Evolutionary conservation across 2,888 invertebrate species (phyloP).

Genomic region (Amitus sp.): DNA sequence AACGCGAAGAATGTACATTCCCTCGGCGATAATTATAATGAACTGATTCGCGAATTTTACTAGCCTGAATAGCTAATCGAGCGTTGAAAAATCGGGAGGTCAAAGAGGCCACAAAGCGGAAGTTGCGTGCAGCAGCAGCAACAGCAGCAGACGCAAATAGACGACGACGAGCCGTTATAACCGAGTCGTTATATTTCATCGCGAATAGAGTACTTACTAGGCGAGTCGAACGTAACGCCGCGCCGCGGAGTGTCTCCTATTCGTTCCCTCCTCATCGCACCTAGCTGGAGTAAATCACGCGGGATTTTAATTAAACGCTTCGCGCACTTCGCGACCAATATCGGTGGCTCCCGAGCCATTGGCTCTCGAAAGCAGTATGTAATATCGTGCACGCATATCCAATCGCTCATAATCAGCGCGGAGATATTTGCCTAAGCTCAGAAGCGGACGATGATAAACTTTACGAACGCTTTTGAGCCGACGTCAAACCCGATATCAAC

Average conservation of each 20-base stretch:
- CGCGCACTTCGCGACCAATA: conserved; percentile 57
- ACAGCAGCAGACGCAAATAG: no score
- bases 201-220: conserved; percentile 57
- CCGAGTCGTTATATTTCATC: conserved; percentile 55
- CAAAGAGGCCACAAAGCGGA: conserved; percentile 46
- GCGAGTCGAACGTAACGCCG: conserved; percentile 53
- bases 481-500: no score
- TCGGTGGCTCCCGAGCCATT: conserved; percentile 25
- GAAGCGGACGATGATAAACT: conserved; percentile 31
- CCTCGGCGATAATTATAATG: no score
- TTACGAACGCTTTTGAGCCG: conserved; percentile 15
- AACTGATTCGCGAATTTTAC: conserved; percentile 9
- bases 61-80: conserved; percentile 17
- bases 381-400: conserved; percentile 56
- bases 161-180: conserved; percentile 54
- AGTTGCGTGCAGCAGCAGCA: conserved; percentile 53
- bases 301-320: conserved; percentile 62
- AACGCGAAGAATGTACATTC: no score
- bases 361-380: conserved; percentile 42
- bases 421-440: conserved; percentile 14
- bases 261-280: conserved; percentile 15
- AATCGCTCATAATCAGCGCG: conserved; percentile 55
- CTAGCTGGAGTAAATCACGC: conserved; percentile 56
- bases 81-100: conserved; percentile 33
- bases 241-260: conserved; percentile 48